Evolutionary conservation across 2,888 invertebrate genomes (phyloP).

Genomic region (Lycocerus yunnanus): DNA sequence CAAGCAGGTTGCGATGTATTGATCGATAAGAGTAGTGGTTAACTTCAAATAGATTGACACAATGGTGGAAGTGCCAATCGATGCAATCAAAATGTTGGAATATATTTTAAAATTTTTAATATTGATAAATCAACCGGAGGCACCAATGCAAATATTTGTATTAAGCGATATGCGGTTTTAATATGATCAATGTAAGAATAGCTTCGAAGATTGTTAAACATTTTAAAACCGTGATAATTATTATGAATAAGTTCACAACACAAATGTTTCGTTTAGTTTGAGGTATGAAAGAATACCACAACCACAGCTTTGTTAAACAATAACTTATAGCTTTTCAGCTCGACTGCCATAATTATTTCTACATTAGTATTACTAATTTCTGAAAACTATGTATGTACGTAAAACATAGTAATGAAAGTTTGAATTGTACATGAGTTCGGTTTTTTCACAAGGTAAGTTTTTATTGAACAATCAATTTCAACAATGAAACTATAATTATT

Average conservation of each 20-base stretch:
- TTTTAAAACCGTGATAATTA: background rate
- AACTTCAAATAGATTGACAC: background rate
- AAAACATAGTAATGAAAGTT: too few relatives aligned
- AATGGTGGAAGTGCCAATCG: background rate
- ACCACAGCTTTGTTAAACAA: background rate
- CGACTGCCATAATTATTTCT: background rate
- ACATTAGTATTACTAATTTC: background rate
- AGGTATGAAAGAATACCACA: background rate
- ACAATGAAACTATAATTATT: background rate
- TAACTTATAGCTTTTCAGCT: background rate
- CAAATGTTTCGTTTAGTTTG: background rate
- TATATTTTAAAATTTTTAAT: background rate
- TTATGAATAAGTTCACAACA: background rate
- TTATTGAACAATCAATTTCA: background rate
- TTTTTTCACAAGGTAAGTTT: background rate
- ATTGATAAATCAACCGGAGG: background rate
- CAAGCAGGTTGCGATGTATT: background rate
- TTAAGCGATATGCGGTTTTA: background rate
- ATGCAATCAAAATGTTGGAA: background rate
- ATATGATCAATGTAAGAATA: background rate
- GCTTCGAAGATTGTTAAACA: background rate
- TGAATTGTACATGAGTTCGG: background rate
- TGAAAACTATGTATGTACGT: too few relatives aligned
- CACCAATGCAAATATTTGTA: background rate
- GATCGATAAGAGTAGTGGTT: background rate